Base-by-base conservation (phyloP, 2,113 vertebrate species). In the Cariama cristata region DNA sequence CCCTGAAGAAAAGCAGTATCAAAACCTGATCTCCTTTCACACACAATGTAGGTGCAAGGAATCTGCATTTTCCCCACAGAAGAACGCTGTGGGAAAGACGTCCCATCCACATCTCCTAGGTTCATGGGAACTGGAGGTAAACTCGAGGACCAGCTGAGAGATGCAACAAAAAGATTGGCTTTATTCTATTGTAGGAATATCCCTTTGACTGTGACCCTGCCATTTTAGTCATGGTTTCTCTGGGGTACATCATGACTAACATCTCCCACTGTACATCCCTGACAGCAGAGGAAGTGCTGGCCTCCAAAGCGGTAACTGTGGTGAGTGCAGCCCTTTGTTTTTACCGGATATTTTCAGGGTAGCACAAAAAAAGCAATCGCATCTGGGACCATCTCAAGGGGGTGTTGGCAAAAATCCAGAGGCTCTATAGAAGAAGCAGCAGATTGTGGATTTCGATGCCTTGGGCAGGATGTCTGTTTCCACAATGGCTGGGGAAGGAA, bases 231-330 rank as follows among this genome's bases (percentile, higher is more conserved):
- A 33, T 92, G 52, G 92, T 97, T 86, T 92, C 97, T 35, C 56
- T 58, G 49, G 86, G 92, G 71, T 96, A 90, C 93, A 35, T 96
- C n/a, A 75, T 68, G 60, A 93, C 86, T 66, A 96, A 97, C 68
- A 79, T 95, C 75, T 91, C 97, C 58, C 93, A 97, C 92, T 97
- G 90, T 52, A 94, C 97, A 24, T 35, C 97, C 90, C 96, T 98
- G 91, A 88, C 91, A 83, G 94, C 86, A 33, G 88, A 96, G 81
- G 97, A 98, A 95, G 96, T 97, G 90, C 82, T 97, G 93, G 77
- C 90, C 77, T 97, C 97, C 11, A 12, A 93, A 35, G 96, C 95
- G 0, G 69, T 80, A 22, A 91, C 94, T 27, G 95, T 97, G 91
- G 91, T 96, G 88, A 97, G 97, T 83, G 50, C 89, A 79, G 79